phyloP scores from a whole-genome alignment of 2,888 invertebrate genomes.

The Drosophila paramelanica region DNA sequence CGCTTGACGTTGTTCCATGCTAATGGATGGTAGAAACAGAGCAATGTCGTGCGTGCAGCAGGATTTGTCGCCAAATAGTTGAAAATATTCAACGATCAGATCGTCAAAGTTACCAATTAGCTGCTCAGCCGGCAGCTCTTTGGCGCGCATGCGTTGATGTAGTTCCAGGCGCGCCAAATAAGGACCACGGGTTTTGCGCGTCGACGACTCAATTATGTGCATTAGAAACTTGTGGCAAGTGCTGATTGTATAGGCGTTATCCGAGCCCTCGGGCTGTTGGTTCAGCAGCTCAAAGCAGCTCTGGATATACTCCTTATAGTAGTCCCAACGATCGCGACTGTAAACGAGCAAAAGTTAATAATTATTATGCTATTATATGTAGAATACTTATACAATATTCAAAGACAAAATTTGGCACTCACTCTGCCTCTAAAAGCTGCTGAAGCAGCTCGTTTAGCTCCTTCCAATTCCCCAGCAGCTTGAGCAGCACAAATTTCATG shows the following conservation, averaged over 20 bases:
- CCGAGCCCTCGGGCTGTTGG: slow-evolving; percentile 18
- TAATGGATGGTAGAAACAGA: slow-evolving; percentile 89
- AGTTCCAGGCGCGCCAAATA: slow-evolving; percentile 93
- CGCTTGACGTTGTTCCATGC: slow-evolving; percentile 86
- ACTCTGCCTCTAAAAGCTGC: slow-evolving; percentile 91
- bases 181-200: slow-evolving; percentile 90
- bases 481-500: slow-evolving; percentile 90
- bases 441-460: slow-evolving; percentile 91
- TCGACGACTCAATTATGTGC: slow-evolving; percentile 86
- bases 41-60: slow-evolving; percentile 94
- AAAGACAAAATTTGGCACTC: slow-evolving; percentile 65
- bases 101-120: slow-evolving; percentile 89
- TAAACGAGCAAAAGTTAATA: slow-evolving; percentile 40
- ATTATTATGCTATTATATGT: neutral
- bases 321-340: slow-evolving; percentile 90
- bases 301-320: slow-evolving; percentile 90
- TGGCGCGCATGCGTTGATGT: slow-evolving; percentile 87
- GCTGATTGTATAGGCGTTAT: slow-evolving; percentile 55
- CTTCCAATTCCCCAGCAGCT: slow-evolving; percentile 90
- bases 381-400: too few relatives aligned
- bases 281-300: slow-evolving; percentile 89
- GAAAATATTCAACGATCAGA: slow-evolving; percentile 91
- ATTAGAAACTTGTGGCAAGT: slow-evolving; percentile 83
- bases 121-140: slow-evolving; percentile 86
- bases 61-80: slow-evolving; percentile 92